These are phyloP conservation scores for Drosophila koepferae DNA, from an alignment of 2,888 invertebrate genomes.

Conservation along the genomic window DNA sequence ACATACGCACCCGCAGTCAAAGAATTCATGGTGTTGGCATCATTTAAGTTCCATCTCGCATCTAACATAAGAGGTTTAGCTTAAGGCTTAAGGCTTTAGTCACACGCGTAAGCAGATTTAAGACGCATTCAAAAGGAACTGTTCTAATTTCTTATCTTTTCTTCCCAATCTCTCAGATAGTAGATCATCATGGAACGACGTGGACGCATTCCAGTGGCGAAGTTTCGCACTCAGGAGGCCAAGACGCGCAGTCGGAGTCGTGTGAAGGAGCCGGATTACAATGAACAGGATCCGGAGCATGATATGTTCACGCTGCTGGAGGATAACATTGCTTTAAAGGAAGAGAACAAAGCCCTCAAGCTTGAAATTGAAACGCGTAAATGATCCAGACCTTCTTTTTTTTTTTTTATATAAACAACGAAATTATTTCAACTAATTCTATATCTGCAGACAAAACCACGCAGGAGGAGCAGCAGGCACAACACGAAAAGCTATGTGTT, in stretches of 20 bases:
- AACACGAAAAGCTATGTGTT: slow-evolving; percentile 77
- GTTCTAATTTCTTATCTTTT: slow-evolving; percentile 5
- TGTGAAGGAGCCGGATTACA: slow-evolving; percentile 83
- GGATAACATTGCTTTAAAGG: slow-evolving; percentile 84
- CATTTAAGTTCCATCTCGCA: slow-evolving; percentile 44
- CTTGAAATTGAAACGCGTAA: slow-evolving; percentile 83
- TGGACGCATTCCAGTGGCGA: slow-evolving; percentile 84
- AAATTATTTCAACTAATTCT: neutral
- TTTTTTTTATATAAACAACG: too few species aligned
- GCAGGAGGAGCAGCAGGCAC: slow-evolving; percentile 78
- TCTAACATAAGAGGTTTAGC: slow-evolving; percentile 47
- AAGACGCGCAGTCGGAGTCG: slow-evolving; percentile 84
- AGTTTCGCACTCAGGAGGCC: slow-evolving; percentile 84
- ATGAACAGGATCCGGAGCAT: slow-evolving; percentile 84
- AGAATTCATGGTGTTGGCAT: slow-evolving; percentile 65
- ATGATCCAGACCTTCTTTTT: slow-evolving; percentile 21
- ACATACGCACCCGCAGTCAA: slow-evolving; percentile 13
- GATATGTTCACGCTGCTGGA: slow-evolving; percentile 84
- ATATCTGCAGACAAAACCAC: slow-evolving; percentile 76
- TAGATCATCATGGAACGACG: slow-evolving; percentile 81
- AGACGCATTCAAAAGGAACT: neutral
- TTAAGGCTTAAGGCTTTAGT: slow-evolving; percentile 40
- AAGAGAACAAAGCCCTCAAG: slow-evolving; percentile 83
- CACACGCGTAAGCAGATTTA: slow-evolving; percentile 59
- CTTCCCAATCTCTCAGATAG: slow-evolving; percentile 5